Evolutionary conservation across 2,797 vertebrate species (phyloP).

Genomic region (Cuculus canorus): DNA sequence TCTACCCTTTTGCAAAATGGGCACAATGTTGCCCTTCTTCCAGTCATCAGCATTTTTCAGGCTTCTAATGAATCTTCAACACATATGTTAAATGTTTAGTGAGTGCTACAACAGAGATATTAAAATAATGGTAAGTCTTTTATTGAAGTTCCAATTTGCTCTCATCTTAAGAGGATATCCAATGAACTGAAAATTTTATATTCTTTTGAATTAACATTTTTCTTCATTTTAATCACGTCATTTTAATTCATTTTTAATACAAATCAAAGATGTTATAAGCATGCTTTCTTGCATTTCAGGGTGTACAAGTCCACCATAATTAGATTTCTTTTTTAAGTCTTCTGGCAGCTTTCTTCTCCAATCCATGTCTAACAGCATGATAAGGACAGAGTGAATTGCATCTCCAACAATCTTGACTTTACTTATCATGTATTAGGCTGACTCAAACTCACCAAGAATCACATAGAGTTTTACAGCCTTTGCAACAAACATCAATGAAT

Average conservation of each 20-base stretch:
- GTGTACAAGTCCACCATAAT: not conserved
- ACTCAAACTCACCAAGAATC: constrained; percentile 58
- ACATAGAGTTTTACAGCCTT: constrained; percentile 58
- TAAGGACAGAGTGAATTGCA: constrained; percentile 20
- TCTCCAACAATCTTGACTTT: not conserved
- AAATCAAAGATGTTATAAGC: not conserved
- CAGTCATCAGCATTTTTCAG: not conserved
- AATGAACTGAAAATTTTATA: not conserved
- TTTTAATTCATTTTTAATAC: not conserved
- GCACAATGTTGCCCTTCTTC: too few relatives aligned
- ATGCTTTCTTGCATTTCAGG: not conserved
- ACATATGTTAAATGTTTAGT: not conserved
- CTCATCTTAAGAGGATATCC: not conserved
- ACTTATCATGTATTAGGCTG: constrained; percentile 50
- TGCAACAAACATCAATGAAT: constrained; percentile 71
- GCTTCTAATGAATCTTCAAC: not conserved
- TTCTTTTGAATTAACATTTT: not conserved
- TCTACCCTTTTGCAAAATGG: too few relatives aligned
- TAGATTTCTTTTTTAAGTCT: not conserved
- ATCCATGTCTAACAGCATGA: not conserved
- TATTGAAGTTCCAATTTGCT: not conserved
- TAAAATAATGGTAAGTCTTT: not conserved
- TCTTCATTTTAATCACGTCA: not conserved
- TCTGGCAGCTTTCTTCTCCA: not conserved
- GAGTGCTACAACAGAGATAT: not conserved